phyloP scores from a whole-genome alignment of 2,888 invertebrate species.

The Arenicola marina region DNA sequence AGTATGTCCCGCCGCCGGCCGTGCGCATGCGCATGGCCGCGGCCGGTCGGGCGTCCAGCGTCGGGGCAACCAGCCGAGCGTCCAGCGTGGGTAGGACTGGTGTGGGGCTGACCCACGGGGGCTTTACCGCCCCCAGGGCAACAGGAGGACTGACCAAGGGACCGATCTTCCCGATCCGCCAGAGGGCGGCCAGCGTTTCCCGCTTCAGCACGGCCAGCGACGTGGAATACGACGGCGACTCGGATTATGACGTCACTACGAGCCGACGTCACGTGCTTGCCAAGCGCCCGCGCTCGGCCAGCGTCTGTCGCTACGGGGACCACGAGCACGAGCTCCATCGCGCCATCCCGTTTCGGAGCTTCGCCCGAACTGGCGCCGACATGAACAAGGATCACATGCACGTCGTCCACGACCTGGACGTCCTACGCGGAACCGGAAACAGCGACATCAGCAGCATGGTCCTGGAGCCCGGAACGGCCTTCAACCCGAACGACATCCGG shows the following conservation, averaged over 20 bases:
- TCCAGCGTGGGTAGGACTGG: too few species aligned
- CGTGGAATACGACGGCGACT: neutral
- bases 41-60: too few species aligned
- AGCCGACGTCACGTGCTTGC: too few species aligned
- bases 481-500: constrained; percentile 15
- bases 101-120: too few species aligned
- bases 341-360: neutral
- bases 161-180: too few species aligned
- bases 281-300: neutral
- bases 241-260: neutral
- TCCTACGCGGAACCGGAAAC: neutral
- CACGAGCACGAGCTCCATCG: neutral
- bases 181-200: neutral
- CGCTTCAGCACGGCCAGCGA: neutral
- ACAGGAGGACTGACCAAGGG: too few species aligned
- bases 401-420: neutral
- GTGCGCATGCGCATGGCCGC: too few species aligned
- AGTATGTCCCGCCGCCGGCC: too few species aligned
- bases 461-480: constrained; percentile 13
- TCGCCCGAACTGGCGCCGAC: neutral
- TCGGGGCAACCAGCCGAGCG: too few species aligned
- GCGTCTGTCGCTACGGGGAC: neutral
- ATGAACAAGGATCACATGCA: neutral
- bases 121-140: too few species aligned
- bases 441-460: constrained; percentile 3